Conservation (phyloP, 2,888 invertebrate genomes). For the Drosophila anomalata region DNA sequence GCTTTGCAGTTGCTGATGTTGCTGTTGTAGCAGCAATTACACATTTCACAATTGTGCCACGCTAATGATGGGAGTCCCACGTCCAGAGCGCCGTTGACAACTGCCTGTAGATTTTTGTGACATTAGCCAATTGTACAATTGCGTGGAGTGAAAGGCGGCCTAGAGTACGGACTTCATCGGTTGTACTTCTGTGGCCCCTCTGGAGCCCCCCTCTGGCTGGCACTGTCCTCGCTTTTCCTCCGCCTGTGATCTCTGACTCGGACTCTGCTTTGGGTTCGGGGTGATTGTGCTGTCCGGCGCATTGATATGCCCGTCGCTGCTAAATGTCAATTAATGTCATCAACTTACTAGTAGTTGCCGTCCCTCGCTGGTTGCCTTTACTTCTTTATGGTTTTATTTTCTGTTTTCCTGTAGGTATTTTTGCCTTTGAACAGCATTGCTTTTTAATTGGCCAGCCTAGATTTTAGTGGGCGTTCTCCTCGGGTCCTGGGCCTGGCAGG, state of each 20-base stretch:
- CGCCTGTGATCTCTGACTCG: conserved; percentile 26
- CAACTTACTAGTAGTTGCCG: conserved; percentile 54
- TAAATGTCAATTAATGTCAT: conserved; percentile 82
- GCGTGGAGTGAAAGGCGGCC: conserved; percentile 77
- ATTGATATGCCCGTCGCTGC: conserved; percentile 80
- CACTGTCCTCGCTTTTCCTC: background rate
- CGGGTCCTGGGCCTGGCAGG: background rate
- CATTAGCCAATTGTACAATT: conserved; percentile 78
- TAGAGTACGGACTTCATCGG: conserved; percentile 51
- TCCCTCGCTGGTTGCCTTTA: conserved; percentile 24
- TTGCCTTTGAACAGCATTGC: conserved; percentile 73
- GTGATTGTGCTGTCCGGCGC: conserved; percentile 75
- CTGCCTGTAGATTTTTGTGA: conserved; percentile 76
- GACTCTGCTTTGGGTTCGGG: conserved; percentile 58
- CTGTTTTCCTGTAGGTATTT: conserved; percentile 2
- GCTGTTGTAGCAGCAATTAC: conserved; percentile 74
- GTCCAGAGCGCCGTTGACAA: conserved; percentile 69
- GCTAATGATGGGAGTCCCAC: conserved; percentile 81
- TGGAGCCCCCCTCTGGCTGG: background rate
- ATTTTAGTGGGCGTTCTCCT: conserved; percentile 33
- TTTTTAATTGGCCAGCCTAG: conserved; percentile 77
- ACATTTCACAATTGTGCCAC: conserved; percentile 79
- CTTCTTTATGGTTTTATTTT: background rate
- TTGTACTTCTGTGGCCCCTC: conserved; percentile 5
- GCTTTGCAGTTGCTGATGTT: conserved; percentile 10